Evolutionary conservation across 2,888 invertebrate species (phyloP).

Genomic region (Euplagia quadripunctaria): DNA sequence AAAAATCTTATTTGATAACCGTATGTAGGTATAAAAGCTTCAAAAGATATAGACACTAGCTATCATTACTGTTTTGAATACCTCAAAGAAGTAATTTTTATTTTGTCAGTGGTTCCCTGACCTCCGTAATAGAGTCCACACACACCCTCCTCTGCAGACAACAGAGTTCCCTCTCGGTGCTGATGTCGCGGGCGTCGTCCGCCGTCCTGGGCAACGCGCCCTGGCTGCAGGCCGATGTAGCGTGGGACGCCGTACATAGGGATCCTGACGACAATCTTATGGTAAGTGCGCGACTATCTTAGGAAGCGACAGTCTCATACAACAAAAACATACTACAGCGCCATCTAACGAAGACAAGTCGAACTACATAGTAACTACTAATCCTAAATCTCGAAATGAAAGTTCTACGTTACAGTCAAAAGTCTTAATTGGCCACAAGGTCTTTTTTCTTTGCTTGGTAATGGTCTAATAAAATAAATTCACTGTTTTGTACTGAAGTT

Average conservation of each 20-base stretch:
- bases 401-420: background rate
- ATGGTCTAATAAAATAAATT: too few relatives aligned
- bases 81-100: background rate
- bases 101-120: constrained; percentile 68
- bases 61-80: too few relatives aligned
- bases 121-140: constrained; percentile 67
- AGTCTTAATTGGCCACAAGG: too few relatives aligned
- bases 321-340: background rate
- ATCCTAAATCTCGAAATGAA: background rate
- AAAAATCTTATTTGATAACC: too few relatives aligned
- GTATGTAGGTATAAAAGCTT: too few relatives aligned
- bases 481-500: too few relatives aligned
- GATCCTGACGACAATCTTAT: constrained; percentile 60
- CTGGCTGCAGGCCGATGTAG: constrained; percentile 74
- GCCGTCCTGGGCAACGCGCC: constrained; percentile 78
- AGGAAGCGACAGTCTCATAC: background rate
- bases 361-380: background rate
- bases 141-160: constrained; percentile 73
- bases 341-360: background rate
- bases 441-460: too few relatives aligned
- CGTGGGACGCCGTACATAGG: constrained; percentile 63
- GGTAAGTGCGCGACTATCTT: too few relatives aligned
- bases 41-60: too few relatives aligned
- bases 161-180: constrained; percentile 65
- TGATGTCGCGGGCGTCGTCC: constrained; percentile 72